These are phyloP conservation scores for Gymnothorax reevesii DNA, from an alignment of 2,797 vertebrate genomes.

Conservation along the genomic window DNA sequence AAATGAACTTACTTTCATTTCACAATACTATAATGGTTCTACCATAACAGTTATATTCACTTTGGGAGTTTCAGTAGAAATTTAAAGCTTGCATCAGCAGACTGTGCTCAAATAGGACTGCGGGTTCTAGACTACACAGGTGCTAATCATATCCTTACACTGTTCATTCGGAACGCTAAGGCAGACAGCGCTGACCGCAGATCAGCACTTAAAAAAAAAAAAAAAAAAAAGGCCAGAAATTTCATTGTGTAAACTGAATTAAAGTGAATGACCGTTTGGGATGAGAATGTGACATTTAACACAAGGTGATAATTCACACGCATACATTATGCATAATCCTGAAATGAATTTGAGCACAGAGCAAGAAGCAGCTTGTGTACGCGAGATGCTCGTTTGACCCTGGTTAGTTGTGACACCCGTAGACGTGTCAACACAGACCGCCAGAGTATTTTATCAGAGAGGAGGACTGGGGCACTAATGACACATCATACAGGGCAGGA, in stretches of 20 bases:
- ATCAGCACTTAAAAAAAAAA: not conserved
- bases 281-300: not conserved
- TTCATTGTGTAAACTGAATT: not conserved
- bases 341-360: not conserved
- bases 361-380: not conserved
- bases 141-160: not conserved
- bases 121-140: too few species aligned
- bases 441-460: conserved; percentile 36
- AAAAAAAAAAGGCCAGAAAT: not conserved
- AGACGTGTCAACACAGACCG: conserved; percentile 27
- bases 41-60: not conserved
- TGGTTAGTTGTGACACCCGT: conserved; percentile 1
- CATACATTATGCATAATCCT: not conserved
- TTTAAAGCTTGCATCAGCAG: not conserved
- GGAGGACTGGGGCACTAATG: conserved; percentile 26
- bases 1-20: too few species aligned
- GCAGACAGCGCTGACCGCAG: not conserved
- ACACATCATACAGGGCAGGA: conserved; percentile 4
- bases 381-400: conserved; percentile 4
- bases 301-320: not conserved
- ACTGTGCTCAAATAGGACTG: too few species aligned
- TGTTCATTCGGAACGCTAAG: not conserved
- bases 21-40: not conserved
- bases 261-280: not conserved
- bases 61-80: not conserved